Evolutionary conservation across 2,113 vertebrate species (phyloP), one percentile per base, ranked within the genome.

Genomic region (Passer domesticus): DNA sequence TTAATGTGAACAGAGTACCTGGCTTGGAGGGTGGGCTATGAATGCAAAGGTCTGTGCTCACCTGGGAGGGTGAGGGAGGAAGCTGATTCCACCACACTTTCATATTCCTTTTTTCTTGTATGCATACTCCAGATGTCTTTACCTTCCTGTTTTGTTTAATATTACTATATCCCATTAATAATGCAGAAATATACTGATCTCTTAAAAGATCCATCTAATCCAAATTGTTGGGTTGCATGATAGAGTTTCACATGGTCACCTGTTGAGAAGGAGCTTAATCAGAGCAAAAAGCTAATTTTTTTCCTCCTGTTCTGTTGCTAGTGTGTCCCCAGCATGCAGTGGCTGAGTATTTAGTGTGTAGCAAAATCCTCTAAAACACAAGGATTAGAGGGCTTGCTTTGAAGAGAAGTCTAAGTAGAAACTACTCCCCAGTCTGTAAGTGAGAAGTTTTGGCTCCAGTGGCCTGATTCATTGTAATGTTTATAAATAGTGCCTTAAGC

Each of bases 401-500:
- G 30, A 62, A 72, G 64, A 58, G 25, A 79, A 53, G 24, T 46
- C 6, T 8, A 62, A 83, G 56, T 43, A 87, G 68, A 68, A 96
- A 83, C 24, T 59, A 35, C 19, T 64, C 21, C 41, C 12, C 22
- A 55, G 31, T 50, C 25, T 58, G 23, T 37, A 58, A 80, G 39
- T 43, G 58, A 68, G 78, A 83, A 49, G 6, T 46, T 95, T 52
- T 72, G 52, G 12, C 62, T 96, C 60, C 66, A 62, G 67, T 58
- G 74, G 27, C 55, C 62, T 82, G 63, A 64, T 90, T 85, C 23
- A 37, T 63, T 84, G 49, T 67, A 78, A 47, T 90, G 63, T 88
- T 90, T 90, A 76, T 64, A 79, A 95, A 89, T 24, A 58, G 24
- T 70, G 70, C 84, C 66, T 77, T 88, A 95, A 74, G 22, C 50